Conservation (phyloP, 2,888 invertebrate genomes). For the Salticus scenicus region DNA sequence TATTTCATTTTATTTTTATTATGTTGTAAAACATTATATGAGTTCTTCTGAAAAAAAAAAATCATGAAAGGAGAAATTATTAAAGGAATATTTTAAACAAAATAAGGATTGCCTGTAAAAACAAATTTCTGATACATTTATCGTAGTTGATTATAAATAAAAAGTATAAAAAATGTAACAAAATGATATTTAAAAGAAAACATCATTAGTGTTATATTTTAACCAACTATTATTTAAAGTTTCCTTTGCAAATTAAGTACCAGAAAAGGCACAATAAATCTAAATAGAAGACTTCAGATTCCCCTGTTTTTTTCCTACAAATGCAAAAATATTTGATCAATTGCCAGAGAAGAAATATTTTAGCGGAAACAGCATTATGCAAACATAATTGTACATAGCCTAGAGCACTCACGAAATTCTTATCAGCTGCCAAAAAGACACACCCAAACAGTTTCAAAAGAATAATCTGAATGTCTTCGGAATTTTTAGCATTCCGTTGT, state of each 20-base stretch:
- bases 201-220: background rate
- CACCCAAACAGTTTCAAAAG: constrained; percentile 25
- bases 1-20: no score
- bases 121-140: no score
- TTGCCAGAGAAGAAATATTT: constrained; percentile 35
- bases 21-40: no score
- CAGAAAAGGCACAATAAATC: background rate
- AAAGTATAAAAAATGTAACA: no score
- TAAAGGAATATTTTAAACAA: no score
- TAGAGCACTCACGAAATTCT: constrained; percentile 7
- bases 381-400: constrained; percentile 36
- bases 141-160: no score
- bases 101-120: no score
- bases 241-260: background rate
- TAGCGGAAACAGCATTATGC: constrained; percentile 42
- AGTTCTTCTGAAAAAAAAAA: no score
- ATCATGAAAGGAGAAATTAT: no score
- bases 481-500: no score
- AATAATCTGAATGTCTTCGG: background rate
- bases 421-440: constrained; percentile 49
- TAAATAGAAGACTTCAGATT: background rate
- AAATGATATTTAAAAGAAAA: no score
- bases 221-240: background rate
- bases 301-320: background rate
- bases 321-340: constrained; percentile 32